Percentiles rank a stretch among this genome's conserved stretches.
phyloP scores from a whole-genome alignment of 2,888 invertebrate genomes.

The Achlya flavicornis region DNA sequence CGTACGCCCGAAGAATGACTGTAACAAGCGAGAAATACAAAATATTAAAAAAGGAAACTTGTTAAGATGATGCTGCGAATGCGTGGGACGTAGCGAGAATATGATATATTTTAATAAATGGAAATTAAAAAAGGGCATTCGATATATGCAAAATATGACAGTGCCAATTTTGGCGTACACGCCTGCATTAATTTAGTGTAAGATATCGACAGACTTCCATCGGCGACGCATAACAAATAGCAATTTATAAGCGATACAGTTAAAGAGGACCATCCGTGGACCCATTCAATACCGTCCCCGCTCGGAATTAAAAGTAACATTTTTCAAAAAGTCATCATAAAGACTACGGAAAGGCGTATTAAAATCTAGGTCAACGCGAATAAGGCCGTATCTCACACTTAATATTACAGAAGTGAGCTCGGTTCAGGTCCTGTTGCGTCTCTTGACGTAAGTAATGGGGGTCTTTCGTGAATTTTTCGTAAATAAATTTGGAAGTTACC shows the following conservation, averaged over 20 bases:
- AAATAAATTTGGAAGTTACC: slow-evolving; percentile 79
- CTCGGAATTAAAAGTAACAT: slow-evolving; percentile 79
- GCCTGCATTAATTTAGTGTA: slow-evolving; percentile 74
- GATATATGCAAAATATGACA: slow-evolving; percentile 59
- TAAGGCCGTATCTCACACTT: slow-evolving; percentile 80
- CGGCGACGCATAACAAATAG: slow-evolving; percentile 73
- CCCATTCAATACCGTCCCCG: slow-evolving; percentile 65
- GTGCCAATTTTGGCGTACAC: slow-evolving; percentile 60
- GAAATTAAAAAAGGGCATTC: slow-evolving; percentile 59
- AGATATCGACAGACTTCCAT: slow-evolving; percentile 77
- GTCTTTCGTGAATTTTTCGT: slow-evolving; percentile 69
- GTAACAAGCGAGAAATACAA: slow-evolving; percentile 80
- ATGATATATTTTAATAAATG: slow-evolving; percentile 44
- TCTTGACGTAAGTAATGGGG: slow-evolving; percentile 76
- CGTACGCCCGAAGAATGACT: slow-evolving; percentile 96
- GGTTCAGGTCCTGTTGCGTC: slow-evolving; percentile 65
- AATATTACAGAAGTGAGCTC: slow-evolving; percentile 72
- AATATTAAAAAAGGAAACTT: slow-evolving; percentile 52
- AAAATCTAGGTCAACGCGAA: slow-evolving; percentile 78
- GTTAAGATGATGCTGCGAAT: slow-evolving; percentile 30
- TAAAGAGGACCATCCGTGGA: slow-evolving; percentile 68
- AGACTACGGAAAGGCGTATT: slow-evolving; percentile 67
- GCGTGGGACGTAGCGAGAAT: slow-evolving; percentile 31
- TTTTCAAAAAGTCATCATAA: slow-evolving; percentile 84
- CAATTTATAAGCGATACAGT: slow-evolving; percentile 80